A percentile compares a stretch with the other conserved stretches of the same genome.
Conservation (phyloP, 2,113 vertebrate species). For the Catharus minimus region DNA sequence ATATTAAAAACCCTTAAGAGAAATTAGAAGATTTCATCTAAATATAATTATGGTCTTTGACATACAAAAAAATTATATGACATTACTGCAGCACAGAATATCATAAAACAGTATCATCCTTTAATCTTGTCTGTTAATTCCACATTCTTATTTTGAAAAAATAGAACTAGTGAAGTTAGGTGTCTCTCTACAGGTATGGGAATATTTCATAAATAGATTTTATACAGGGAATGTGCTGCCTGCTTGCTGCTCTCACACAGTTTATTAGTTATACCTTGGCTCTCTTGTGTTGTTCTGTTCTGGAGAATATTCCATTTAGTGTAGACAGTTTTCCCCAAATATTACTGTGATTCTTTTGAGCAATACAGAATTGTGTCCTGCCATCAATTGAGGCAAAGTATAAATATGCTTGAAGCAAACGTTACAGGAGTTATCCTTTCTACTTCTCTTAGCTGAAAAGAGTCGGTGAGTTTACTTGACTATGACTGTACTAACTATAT, state of each 20-base stretch:
- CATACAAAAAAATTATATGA: not conserved
- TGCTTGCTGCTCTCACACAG: not conserved
- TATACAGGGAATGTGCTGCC: not conserved
- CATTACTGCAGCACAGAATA: not conserved
- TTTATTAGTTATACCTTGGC: not conserved
- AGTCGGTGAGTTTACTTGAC: not conserved
- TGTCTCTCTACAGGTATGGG: not conserved
- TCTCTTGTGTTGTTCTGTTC: not conserved
- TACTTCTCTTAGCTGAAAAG: not conserved
- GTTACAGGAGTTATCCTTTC: not conserved
- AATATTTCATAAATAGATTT: not conserved
- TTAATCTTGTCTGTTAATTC: not conserved
- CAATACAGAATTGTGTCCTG: not conserved
- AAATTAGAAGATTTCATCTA: not conserved
- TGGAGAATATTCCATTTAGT: not conserved
- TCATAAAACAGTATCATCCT: not conserved
- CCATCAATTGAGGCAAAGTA: fast-evolving
- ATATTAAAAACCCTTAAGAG: not conserved
- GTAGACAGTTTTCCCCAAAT: not conserved
- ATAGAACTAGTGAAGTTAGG: not conserved
- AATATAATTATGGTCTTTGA: not conserved
- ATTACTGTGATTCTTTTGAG: not conserved
- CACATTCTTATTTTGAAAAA: not conserved
- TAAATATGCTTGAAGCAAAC: not conserved
- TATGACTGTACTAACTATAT: not conserved